Percentiles rank a stretch among this genome's conserved stretches.
Conservation (phyloP, 2,888 invertebrate species). For the Plutella xylostella region DNA sequence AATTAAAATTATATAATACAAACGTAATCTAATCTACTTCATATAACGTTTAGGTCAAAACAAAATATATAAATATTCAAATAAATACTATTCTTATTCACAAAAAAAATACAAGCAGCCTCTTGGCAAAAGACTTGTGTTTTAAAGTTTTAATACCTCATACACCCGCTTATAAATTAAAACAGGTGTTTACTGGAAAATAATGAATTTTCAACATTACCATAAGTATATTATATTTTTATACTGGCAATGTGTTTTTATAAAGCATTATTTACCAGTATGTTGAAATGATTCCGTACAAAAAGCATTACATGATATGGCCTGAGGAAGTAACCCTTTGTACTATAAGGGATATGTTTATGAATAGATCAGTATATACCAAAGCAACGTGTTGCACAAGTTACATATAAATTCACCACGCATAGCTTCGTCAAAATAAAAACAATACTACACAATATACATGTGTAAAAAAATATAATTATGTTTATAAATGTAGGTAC, state of each 20-base stretch:
- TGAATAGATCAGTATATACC: not conserved
- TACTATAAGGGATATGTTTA: slow-evolving; percentile 52
- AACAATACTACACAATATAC: not conserved
- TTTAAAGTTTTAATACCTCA: too few species aligned
- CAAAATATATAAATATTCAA: too few species aligned
- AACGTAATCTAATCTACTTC: too few species aligned
- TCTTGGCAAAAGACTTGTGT: too few species aligned
- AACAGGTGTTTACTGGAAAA: too few species aligned
- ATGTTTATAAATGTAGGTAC: too few species aligned
- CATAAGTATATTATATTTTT: not conserved
- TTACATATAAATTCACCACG: not conserved
- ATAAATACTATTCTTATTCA: too few species aligned
- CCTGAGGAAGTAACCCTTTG: slow-evolving; percentile 42
- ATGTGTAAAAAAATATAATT: not conserved
- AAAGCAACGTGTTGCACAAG: not conserved
- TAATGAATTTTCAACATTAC: not conserved
- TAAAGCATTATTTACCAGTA: not conserved
- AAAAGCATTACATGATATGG: slow-evolving; percentile 49
- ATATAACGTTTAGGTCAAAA: too few species aligned
- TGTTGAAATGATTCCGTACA: not conserved
- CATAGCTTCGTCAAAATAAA: not conserved
- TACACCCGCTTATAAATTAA: too few species aligned
- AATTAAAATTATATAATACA: too few species aligned
- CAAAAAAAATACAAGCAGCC: too few species aligned
- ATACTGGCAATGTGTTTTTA: slow-evolving; percentile 21